phyloP scores from a whole-genome alignment of 2,888 invertebrate genomes.

The Tetragonisca angustula region DNA sequence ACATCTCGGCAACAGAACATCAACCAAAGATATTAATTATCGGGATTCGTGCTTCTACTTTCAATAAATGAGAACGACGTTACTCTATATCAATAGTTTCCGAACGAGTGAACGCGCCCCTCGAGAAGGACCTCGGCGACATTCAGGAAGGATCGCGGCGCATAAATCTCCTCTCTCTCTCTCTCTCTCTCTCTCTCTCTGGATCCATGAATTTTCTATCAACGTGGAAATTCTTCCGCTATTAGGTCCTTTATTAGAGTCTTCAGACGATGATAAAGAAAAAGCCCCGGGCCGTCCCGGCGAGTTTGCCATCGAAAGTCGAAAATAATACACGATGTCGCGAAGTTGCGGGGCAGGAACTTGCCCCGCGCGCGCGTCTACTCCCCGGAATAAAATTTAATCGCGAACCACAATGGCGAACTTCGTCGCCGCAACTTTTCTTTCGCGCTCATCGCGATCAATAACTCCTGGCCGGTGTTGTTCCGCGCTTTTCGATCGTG shows the following conservation, averaged over 20 bases:
- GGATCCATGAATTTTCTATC: conserved; percentile 54
- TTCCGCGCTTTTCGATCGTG: not conserved
- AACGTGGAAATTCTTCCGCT: conserved; percentile 46
- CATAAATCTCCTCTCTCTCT: conserved; percentile 42
- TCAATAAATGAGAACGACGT: conserved; percentile 37
- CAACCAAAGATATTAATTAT: conserved; percentile 39
- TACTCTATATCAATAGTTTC: conserved; percentile 44
- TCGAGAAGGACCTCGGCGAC: conserved; percentile 21
- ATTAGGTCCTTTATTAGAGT: conserved; percentile 47
- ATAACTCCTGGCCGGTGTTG: conserved; percentile 23
- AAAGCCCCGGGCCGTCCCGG: not conserved
- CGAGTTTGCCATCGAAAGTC: conserved; percentile 24
- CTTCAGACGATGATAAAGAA: conserved; percentile 35
- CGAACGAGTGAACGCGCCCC: conserved; percentile 28
- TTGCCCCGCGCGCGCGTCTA: conserved; percentile 23
- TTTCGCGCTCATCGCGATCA: conserved; percentile 48
- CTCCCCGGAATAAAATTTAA: conserved; percentile 41
- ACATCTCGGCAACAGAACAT: too few relatives aligned
- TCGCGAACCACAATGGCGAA: conserved; percentile 35
- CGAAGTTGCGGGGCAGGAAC: conserved; percentile 29
- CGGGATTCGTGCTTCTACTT: conserved; percentile 16
- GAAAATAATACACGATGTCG: conserved; percentile 51
- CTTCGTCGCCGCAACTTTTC: conserved; percentile 38
- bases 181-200: conserved; percentile 3
- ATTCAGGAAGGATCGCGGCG: conserved; percentile 17